These are phyloP conservation scores for Lophotriccus pileatus DNA, from an alignment of 2,797 vertebrate species.

Conservation along the genomic window DNA sequence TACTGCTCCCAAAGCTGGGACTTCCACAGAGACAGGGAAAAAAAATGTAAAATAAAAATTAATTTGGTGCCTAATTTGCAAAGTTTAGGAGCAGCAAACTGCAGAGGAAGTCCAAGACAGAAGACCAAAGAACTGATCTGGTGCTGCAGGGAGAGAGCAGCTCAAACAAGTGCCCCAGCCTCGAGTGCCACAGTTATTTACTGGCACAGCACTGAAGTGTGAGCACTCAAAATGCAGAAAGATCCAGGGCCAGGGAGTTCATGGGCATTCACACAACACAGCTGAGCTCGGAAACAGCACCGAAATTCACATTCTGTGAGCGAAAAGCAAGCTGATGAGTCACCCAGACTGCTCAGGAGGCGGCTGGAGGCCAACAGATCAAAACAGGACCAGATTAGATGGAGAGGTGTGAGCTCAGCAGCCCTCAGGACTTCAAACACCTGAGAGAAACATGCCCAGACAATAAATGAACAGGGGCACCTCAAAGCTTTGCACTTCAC, in stretches of 20 bases:
- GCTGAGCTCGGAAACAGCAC: neutral
- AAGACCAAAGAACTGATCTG: neutral
- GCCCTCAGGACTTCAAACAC: neutral
- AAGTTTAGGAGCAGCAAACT: neutral
- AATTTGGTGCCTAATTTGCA: neutral
- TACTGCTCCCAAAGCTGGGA: neutral
- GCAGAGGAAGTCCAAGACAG: neutral
- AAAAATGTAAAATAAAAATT: neutral
- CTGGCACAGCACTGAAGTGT: neutral
- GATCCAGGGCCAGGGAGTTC: neutral
- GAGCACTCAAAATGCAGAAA: neutral
- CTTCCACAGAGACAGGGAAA: neutral
- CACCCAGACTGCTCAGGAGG: neutral
- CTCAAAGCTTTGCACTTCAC: neutral
- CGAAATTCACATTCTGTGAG: neutral
- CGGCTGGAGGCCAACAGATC: neutral
- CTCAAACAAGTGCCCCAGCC: neutral
- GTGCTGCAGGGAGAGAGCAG: neutral
- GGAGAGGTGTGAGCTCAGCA: neutral
- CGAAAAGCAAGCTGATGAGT: neutral
- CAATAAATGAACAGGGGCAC: neutral
- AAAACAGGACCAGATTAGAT: neutral
- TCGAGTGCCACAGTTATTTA: neutral
- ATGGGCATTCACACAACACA: neutral
- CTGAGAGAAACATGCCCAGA: neutral